These are phyloP conservation scores for Dromococcyx pavoninus DNA, from an alignment of 2,797 vertebrate species.

Conservation along the genomic window DNA sequence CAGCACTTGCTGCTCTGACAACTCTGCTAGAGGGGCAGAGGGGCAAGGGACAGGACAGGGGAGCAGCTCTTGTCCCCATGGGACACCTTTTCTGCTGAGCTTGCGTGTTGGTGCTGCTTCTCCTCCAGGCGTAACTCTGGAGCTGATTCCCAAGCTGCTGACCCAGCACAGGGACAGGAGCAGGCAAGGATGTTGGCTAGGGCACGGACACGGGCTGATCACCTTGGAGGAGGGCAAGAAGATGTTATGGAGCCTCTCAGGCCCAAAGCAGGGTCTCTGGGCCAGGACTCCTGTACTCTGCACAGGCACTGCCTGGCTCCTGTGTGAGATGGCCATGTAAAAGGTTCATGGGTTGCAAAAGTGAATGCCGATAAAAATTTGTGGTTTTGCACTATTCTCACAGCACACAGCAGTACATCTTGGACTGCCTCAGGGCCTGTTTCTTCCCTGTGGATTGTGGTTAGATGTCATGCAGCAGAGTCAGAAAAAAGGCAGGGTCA, in stretches of 20 bases:
- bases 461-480: not conserved
- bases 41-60: not conserved
- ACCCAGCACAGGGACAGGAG: not conserved
- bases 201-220: not conserved
- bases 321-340: not conserved
- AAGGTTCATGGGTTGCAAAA: not conserved
- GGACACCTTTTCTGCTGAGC: not conserved
- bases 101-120: not conserved
- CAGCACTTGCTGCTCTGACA: not conserved
- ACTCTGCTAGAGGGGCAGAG: not conserved
- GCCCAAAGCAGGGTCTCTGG: not conserved
- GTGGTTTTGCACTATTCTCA: not conserved
- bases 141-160: not conserved
- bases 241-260: not conserved
- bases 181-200: not conserved
- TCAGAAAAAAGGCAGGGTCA: not conserved
- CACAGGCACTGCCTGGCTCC: rapidly evolving
- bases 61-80: not conserved
- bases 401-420: not conserved
- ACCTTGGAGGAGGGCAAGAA: not conserved
- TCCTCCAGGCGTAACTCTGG: not conserved
- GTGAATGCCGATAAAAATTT: too few relatives aligned
- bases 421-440: not conserved
- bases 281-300: not conserved
- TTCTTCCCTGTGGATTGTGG: not conserved